These are phyloP conservation scores for Agrilus biguttatus DNA, from an alignment of 2,888 invertebrate genomes.

Conservation along the genomic window DNA sequence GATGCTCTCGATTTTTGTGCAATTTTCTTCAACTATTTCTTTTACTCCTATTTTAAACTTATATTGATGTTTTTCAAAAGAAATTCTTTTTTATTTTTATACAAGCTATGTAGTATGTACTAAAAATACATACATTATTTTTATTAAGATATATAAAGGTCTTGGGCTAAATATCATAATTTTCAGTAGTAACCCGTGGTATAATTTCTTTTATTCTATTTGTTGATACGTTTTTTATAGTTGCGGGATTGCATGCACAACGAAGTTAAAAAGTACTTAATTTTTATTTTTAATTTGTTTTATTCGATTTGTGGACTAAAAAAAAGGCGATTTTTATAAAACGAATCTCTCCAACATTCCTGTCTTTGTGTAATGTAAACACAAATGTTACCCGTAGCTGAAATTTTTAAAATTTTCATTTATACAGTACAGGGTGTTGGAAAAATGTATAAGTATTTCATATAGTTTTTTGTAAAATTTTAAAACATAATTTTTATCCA, in stretches of 20 bases:
- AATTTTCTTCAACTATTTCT: neutral
- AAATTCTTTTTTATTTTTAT: too few species aligned
- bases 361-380: neutral
- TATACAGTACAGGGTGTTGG: slow-evolving; percentile 7
- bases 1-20: neutral
- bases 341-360: neutral
- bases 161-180: too few species aligned
- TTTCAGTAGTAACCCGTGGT: too few species aligned
- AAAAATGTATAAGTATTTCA: slow-evolving; percentile 1
- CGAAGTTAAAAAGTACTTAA: neutral
- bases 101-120: too few species aligned
- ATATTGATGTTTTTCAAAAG: too few species aligned
- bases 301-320: neutral
- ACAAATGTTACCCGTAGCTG: neutral
- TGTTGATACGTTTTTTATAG: neutral
- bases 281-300: neutral
- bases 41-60: too few species aligned
- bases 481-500: too few species aligned
- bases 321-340: neutral
- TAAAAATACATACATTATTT: too few species aligned
- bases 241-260: neutral
- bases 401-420: slow-evolving; percentile 2
- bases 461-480: slow-evolving; percentile 2
- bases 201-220: too few species aligned
- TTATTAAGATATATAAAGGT: too few species aligned